A percentile compares a stretch with the other conserved stretches of the same genome.
These are phyloP conservation scores for Stenodera caucasica DNA, from an alignment of 2,888 invertebrate genomes.

Conservation along the genomic window DNA sequence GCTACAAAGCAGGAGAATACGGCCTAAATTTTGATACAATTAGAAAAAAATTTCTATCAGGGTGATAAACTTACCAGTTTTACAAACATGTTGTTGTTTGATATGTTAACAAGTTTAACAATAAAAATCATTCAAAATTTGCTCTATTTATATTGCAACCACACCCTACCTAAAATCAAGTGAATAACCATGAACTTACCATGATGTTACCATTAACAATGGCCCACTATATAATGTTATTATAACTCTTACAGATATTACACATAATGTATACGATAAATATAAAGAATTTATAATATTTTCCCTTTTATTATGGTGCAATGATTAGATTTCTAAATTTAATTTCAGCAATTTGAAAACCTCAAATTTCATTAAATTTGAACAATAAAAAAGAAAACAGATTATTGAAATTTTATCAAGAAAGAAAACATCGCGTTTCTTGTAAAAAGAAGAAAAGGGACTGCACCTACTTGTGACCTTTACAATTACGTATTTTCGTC, in stretches of 20 bases:
- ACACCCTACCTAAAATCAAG: conserved; percentile 42
- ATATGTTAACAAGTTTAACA: conserved; percentile 24
- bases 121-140: conserved; percentile 38
- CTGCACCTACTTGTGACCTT: conserved; percentile 1
- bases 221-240: conserved; percentile 22
- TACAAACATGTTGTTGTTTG: conserved; percentile 49
- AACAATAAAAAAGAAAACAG: background rate
- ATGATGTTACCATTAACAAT: conserved; percentile 43
- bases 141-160: conserved; percentile 49
- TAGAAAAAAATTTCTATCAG: background rate
- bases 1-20: conserved; percentile 51
- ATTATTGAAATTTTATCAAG: background rate
- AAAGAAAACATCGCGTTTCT: too few species aligned
- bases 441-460: background rate
- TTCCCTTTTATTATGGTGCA: background rate
- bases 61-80: conserved; percentile 47
- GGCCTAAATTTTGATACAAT: conserved; percentile 38
- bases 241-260: background rate
- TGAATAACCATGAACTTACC: conserved; percentile 32
- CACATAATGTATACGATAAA: background rate
- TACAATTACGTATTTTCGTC: background rate
- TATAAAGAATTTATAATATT: background rate
- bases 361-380: background rate
- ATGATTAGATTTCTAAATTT: background rate
- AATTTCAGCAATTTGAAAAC: background rate